phyloP scores from a whole-genome alignment of 2,113 vertebrate genomes.

The Gopherus evgoodei region DNA sequence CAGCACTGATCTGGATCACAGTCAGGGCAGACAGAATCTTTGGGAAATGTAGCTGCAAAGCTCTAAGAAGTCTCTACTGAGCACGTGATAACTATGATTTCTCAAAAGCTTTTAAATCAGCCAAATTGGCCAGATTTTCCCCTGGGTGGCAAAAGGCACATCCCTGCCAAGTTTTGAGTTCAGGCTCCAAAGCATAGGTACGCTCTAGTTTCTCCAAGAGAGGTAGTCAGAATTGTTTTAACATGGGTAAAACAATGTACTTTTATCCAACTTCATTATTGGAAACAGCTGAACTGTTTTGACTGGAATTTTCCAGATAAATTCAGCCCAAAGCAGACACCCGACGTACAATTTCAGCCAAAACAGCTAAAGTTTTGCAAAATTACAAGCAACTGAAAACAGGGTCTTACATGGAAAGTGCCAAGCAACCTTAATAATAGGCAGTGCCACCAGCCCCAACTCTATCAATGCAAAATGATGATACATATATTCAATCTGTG shows the following conservation, averaged over 20 bases:
- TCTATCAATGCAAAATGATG: neutral
- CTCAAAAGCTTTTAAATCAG: neutral
- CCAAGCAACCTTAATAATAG: neutral
- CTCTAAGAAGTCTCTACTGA: neutral
- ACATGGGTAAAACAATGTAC: no score
- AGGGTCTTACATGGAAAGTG: neutral
- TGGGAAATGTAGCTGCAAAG: neutral
- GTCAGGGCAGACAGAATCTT: neutral
- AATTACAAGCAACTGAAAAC: neutral
- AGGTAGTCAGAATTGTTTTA: neutral
- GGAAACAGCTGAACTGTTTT: neutral
- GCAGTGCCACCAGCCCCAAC: neutral
- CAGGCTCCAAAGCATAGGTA: neutral
- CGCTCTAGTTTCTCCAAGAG: neutral
- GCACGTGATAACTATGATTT: neutral
- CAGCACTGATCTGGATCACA: neutral
- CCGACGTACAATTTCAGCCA: neutral
- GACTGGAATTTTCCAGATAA: neutral
- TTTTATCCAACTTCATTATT: neutral
- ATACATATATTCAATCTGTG: neutral
- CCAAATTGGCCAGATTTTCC: neutral
- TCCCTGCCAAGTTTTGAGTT: neutral
- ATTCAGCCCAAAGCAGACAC: neutral
- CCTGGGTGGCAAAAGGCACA: neutral
- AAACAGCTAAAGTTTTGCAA: neutral